A percentile compares a stretch with the other conserved stretches of the same genome.
These are phyloP conservation scores for Sicus ferrugineus DNA, from an alignment of 2,888 invertebrate species.

Conservation along the genomic window DNA sequence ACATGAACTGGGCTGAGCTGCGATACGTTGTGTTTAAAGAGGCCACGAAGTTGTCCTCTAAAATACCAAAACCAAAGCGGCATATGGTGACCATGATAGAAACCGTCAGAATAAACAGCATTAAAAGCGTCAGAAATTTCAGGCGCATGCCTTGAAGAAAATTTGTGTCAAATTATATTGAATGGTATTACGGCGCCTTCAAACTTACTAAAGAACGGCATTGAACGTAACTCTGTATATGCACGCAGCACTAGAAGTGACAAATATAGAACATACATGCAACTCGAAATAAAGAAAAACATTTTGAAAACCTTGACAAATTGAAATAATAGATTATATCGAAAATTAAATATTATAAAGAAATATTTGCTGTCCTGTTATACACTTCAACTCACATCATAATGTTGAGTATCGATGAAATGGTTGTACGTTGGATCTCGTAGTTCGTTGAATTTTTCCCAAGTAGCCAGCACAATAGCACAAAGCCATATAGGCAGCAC, in stretches of 20 bases:
- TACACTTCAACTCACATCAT: slow-evolving; percentile 71
- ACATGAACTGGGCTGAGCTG: slow-evolving; percentile 95
- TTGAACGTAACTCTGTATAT: slow-evolving; percentile 91
- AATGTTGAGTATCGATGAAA: slow-evolving; percentile 81
- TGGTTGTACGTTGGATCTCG: slow-evolving; percentile 94
- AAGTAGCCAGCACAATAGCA: slow-evolving; percentile 83
- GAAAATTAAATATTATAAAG: slow-evolving; percentile 9
- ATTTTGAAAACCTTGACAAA: slow-evolving; percentile 83
- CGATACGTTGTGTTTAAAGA: slow-evolving; percentile 86
- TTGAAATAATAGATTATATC: neutral
- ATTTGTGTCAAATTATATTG: neutral
- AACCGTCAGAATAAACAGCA: slow-evolving; percentile 80
- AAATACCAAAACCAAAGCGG: slow-evolving; percentile 86
- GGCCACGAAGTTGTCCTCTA: slow-evolving; percentile 94
- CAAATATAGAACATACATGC: slow-evolving; percentile 86
- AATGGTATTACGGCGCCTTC: neutral
- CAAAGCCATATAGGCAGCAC: slow-evolving; percentile 88
- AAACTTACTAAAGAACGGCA: slow-evolving; percentile 95
- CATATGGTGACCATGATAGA: slow-evolving; percentile 78
- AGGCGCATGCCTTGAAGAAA: slow-evolving; percentile 80
- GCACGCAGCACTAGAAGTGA: slow-evolving; percentile 84
- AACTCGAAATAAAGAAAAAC: slow-evolving; percentile 86
- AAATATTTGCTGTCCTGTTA: neutral
- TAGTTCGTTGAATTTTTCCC: slow-evolving; percentile 89
- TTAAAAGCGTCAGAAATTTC: slow-evolving; percentile 87